A percentile compares a stretch with the other conserved stretches of the same genome.
Evolutionary conservation across 2,888 invertebrate genomes (phyloP).

Genomic region (Philereme transversata): DNA sequence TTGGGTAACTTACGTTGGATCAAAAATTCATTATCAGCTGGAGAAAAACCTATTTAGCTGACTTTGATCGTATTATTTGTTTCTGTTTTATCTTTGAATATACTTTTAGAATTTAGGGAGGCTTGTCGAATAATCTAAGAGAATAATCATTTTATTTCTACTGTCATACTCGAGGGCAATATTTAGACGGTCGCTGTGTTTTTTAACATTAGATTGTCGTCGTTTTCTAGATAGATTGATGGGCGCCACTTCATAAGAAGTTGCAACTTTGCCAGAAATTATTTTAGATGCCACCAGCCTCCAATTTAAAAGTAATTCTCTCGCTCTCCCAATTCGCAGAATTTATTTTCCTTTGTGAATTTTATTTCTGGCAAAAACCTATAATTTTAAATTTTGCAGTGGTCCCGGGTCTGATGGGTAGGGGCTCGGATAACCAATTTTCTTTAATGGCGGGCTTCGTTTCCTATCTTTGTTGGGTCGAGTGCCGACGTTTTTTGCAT

Average conservation of each 20-base stretch:
- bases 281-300: neutral
- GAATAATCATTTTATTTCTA: neutral
- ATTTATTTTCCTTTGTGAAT: slow-evolving; percentile 14
- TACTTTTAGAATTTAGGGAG: slow-evolving; percentile 45
- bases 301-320: neutral
- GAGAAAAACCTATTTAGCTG: slow-evolving; percentile 81
- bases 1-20: slow-evolving; percentile 43
- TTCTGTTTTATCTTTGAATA: slow-evolving; percentile 67
- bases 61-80: slow-evolving; percentile 80
- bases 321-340: slow-evolving; percentile 11
- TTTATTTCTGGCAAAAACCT: slow-evolving; percentile 39
- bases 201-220: too few species aligned
- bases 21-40: slow-evolving; percentile 44
- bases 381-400: slow-evolving; percentile 58
- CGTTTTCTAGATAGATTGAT: too few species aligned
- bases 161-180: too few species aligned
- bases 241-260: too few species aligned
- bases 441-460: slow-evolving; percentile 79
- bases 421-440: slow-evolving; percentile 74
- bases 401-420: slow-evolving; percentile 46
- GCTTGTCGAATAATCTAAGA: slow-evolving; percentile 8
- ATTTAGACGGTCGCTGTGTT: too few species aligned
- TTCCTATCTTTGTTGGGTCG: slow-evolving; percentile 74
- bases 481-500: slow-evolving; percentile 77
- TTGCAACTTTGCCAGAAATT: neutral